Evolutionary conservation across 2,888 invertebrate species (phyloP), one percentile per base, ranked within the genome.

Genomic region (Drosophila planitibia): DNA sequence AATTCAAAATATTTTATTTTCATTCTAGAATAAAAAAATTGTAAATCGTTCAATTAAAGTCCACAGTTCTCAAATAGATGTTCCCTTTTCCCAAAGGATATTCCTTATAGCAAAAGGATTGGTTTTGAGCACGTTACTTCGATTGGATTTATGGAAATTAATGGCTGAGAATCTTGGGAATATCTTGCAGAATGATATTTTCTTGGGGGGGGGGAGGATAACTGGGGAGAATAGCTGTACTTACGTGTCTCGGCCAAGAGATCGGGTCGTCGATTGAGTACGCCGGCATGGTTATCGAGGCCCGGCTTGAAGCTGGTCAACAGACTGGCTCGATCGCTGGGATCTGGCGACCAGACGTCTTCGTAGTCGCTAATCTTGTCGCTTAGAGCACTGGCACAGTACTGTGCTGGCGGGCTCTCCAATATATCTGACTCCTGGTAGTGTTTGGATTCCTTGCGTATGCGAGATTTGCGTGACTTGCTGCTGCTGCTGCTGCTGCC

Each of bases 281-380:
- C 90, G 4, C 91, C 91, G 10, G 91, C 91, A 32, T 61, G 55
- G 3, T 44, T 54, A 19, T 89, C 90, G 39, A 80, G 69, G 0
- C 91, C 89, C 0, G 93, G 93, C 63, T 93, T 92, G 75, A 93
- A 93, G 75, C 93, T 93, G 33, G 92, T 92, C 32, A 93, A 54
- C 76, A 95, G 94, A 77, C 94, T 95, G 16, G 95, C 95, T 76
- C 95, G 94, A 72, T 94, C 94, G 93, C 85, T 93, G 85, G 81
- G 95, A 74, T 96, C 95, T 63, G 96, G 95, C 76, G 96, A 96
- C 98, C 98, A 98, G 84, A 98, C 96, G 92, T 98, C 98, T 94
- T 98, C 98, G 92, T 98, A 98, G 93, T 98, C 98, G 86, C 98
- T 98, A 54, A 97, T 96, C 94, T 98, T 98, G 92, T 98, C 98